Evolutionary conservation across 2,113 vertebrate genomes (phyloP), one percentile per base, ranked within the genome.

Genomic region (Sigmodon hispidus): DNA sequence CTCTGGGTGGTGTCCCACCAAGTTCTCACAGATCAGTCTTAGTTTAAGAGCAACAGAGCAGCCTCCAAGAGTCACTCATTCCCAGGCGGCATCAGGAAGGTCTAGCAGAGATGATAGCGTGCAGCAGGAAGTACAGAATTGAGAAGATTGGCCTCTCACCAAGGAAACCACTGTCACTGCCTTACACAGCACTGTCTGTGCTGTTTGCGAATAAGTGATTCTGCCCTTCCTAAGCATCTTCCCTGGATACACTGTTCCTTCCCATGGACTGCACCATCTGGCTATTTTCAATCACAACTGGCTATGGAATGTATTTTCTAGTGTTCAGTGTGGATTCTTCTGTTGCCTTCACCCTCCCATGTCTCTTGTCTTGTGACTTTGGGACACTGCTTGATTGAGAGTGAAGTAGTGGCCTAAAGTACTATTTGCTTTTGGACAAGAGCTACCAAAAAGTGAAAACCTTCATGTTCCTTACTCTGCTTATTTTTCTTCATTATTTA

Each of bases 291-390:
- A 10, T 21, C 43, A 34, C 10, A 0, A 19, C 77, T n/a, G 40
- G 31, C 10, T 19, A 2, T 52, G 50, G 15, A 29, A 22, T 48
- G 55, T 43, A 1, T 67, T 43, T 81, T 19, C 36, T 63, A 11
- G 12, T 12, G 11, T 40, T 45, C 3, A 19, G 5, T 11, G 31
- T 36, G n/a, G 55, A 11, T 40, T 76, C 22, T 55, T n/a, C 19
- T 50, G 22, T 65, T 70, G 2, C 11, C 15, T 40, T 15, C 45
- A 12, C 19, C n/a, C 0, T 0, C 36, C 0, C 0, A 0, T 29
- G 0, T 45, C 80, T 45, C 80, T 94, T 84, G 7, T 67, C 75
- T 61, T 24, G 0, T 52, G 21, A 70, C 10, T 16, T 90, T 36
- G 67, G 17, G 36, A 70, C 65, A 26, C 5, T 3, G 83, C 17